Base-by-base conservation (phyloP, 1,140 invertebrate genomes). In the Meteorus sp. region DNA sequence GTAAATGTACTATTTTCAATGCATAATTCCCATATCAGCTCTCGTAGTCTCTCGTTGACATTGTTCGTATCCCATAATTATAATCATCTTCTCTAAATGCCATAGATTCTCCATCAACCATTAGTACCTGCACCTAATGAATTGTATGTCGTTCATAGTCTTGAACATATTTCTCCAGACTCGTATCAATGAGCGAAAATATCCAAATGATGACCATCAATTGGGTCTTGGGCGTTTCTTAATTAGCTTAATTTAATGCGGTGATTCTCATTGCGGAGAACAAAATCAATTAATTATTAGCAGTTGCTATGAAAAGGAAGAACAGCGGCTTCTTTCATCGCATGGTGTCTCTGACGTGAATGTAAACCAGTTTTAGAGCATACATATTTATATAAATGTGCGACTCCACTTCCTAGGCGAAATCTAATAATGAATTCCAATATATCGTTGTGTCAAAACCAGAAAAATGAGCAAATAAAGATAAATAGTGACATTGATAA, bases 181-280 rank as follows among this genome's bases (percentile, higher is more conserved):
- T 59, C 57, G 25, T 29, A 19, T n/a, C 51, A 19, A 56, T 19
- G 39, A 44, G 13, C 27, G 17, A 54, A 20, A 27, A 56, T 58
- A 67, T 59, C 56, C 65, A 69, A 73, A 74, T 61, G 66, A 67
- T 39, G 48, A 20, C 25, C 39, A 41, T 56, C 61, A 61, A 70
- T 74, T 43, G 63, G 61, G 56, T 62, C 59, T 56, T 57, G 59
- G 67, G 61, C 61, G 47, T 64, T 65, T 59, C 62, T 61, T 72
- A 71, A 72, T 64, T 63, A 74, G 62, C 37, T 45, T 44, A n/a
- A 65, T 72, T 70, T 68, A 65, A 68, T 70, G 56, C 60, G 64
- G 47, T 20, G 41, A 45, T 45, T 37, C 65, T 50, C 50, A 56
- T 35, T 43, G 59, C 65, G 55, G 44, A 61, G 64, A 65, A 39